Conservation (phyloP, 1,140 invertebrate species). For the Diabrotica virgifera region DNA sequence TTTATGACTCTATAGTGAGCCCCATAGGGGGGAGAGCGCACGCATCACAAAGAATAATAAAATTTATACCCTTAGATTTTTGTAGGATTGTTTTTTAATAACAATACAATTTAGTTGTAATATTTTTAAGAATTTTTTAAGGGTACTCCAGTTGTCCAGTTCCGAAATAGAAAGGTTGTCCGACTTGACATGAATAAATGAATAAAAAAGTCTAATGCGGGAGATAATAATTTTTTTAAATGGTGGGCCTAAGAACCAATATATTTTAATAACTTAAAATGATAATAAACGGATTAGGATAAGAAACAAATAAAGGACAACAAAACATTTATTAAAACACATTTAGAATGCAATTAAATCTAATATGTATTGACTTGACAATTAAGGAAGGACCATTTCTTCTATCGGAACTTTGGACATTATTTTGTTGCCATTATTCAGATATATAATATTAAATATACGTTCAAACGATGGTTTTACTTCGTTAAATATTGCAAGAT, state of each 20-base stretch:
- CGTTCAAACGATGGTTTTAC: conserved; percentile 30
- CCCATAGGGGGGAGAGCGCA: no score
- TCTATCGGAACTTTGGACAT: conserved; percentile 50
- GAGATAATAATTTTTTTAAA: not conserved
- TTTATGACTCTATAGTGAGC: no score
- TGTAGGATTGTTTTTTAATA: no score
- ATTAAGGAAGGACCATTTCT: conserved; percentile 43
- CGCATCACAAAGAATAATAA: no score
- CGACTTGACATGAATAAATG: no score
- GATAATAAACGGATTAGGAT: not conserved
- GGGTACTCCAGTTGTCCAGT: no score
- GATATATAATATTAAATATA: conserved; percentile 47
- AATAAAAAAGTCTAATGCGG: no score
- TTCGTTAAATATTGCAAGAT: conserved; percentile 29
- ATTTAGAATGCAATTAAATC: not conserved
- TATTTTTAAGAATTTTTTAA: no score
- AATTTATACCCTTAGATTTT: no score
- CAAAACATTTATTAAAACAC: not conserved
- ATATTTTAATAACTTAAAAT: not conserved
- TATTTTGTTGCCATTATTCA: conserved; percentile 46
- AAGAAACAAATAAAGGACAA: not conserved
- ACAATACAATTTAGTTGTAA: no score
- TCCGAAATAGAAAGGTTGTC: no score
- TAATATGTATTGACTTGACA: not conserved
- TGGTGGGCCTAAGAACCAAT: not conserved